Conservation (phyloP, 2,113 vertebrate species). For the Orcinus orca region DNA sequence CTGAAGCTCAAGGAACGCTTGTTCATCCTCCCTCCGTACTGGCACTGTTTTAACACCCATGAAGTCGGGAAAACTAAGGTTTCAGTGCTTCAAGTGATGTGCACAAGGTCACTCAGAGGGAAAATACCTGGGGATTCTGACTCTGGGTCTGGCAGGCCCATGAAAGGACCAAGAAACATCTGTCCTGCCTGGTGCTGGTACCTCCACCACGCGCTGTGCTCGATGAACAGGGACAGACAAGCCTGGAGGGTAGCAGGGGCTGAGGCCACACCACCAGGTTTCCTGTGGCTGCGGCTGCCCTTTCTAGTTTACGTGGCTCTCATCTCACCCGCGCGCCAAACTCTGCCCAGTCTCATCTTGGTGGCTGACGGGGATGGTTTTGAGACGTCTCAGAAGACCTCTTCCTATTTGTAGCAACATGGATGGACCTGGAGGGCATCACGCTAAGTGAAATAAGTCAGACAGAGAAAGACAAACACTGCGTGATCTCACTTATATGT, state of each 20-base stretch:
- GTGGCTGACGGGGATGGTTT: not conserved
- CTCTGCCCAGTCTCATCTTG: not conserved
- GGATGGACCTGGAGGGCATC: not conserved
- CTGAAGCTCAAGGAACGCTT: not conserved
- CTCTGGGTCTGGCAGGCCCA: not conserved
- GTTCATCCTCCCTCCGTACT: not conserved
- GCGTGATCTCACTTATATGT: too few relatives aligned
- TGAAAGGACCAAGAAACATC: not conserved
- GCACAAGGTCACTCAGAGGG: not conserved
- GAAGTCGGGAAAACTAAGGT: not conserved
- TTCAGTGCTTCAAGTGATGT: not conserved
- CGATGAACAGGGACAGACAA: not conserved
- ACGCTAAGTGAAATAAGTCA: too few relatives aligned
- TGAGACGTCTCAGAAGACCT: not conserved
- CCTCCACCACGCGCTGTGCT: fast-evolving
- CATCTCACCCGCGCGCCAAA: not conserved
- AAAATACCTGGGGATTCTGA: not conserved
- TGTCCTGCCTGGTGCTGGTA: not conserved
- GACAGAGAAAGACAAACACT: too few relatives aligned
- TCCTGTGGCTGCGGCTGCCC: not conserved
- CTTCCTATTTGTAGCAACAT: not conserved
- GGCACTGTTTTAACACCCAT: not conserved
- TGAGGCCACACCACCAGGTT: fast-evolving
- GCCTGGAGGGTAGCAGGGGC: too few relatives aligned
- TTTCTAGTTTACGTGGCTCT: not conserved